phyloP scores from a whole-genome alignment of 2,797 vertebrate species.

The Xenops minutus region DNA sequence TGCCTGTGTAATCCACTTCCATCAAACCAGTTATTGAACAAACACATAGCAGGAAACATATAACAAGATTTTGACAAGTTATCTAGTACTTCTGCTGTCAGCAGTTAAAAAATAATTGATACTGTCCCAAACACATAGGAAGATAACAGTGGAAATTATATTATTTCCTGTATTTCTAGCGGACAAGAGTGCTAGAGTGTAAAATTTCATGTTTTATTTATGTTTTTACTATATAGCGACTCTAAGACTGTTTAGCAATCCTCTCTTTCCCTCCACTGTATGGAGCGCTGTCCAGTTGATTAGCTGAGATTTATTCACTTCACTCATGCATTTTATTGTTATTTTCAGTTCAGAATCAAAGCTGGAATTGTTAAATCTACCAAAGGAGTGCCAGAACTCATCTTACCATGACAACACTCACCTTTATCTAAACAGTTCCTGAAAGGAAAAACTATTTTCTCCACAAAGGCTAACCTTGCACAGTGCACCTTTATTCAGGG shows the following conservation, averaged over 20 bases:
- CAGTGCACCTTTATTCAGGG: neutral
- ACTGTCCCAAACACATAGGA: neutral
- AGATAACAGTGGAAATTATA: neutral
- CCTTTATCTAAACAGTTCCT: neutral
- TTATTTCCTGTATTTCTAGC: neutral
- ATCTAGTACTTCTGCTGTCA: neutral
- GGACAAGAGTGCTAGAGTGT: neutral
- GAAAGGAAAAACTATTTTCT: neutral
- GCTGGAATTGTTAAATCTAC: neutral
- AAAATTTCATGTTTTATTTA: neutral
- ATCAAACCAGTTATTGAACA: neutral
- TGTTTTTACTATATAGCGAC: neutral
- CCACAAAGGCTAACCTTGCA: neutral
- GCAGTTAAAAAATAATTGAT: neutral
- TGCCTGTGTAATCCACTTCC: neutral
- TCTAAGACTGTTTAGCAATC: neutral
- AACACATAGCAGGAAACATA: neutral
- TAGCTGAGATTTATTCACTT: neutral
- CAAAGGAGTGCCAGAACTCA: neutral
- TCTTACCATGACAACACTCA: neutral
- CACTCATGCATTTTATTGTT: neutral
- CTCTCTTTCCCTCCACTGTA: neutral
- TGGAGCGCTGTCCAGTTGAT: neutral
- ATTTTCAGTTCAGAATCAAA: constrained; percentile 6
- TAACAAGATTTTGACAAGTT: neutral